phyloP scores from a whole-genome alignment of 2,888 invertebrate species.

The Eupeodes luniger region DNA sequence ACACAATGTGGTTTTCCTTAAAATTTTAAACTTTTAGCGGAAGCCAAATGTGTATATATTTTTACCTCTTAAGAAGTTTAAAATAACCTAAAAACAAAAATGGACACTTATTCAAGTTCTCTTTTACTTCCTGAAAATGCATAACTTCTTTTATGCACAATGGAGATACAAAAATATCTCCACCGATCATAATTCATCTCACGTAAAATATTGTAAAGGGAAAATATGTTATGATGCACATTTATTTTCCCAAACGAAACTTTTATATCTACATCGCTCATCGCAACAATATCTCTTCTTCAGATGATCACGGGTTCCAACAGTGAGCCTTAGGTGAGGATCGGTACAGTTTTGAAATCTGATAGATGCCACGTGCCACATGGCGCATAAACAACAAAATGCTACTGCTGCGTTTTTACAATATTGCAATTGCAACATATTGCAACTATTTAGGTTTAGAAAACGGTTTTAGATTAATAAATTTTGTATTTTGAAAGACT shows the following conservation, averaged over 20 bases:
- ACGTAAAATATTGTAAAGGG: conserved; percentile 70
- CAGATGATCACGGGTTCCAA: conserved; percentile 24
- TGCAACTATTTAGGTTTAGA: conserved; percentile 68
- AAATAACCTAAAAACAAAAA: neutral
- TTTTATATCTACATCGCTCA: neutral
- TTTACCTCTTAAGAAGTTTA: neutral
- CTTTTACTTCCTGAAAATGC: conserved; percentile 49
- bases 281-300: conserved; percentile 25
- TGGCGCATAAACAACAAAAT: conserved; percentile 32
- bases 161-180: conserved; percentile 1
- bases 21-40: conserved; percentile 45
- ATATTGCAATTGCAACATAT: conserved; percentile 51
- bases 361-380: conserved; percentile 66
- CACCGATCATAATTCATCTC: conserved; percentile 65
- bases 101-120: conserved; percentile 25
- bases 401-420: conserved; percentile 39
- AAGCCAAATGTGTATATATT: conserved; percentile 45
- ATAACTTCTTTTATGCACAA: too few relatives aligned
- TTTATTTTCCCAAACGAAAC: conserved; percentile 23
- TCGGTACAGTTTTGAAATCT: conserved; percentile 64
- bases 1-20: neutral
- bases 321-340: conserved; percentile 41
- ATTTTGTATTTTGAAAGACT: conserved; percentile 50
- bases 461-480: conserved; percentile 71
- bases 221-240: conserved; percentile 43